Percentiles rank a stretch among this genome's conserved stretches.
Conservation (phyloP, 2,888 invertebrate species). For the Brenthis ino region DNA sequence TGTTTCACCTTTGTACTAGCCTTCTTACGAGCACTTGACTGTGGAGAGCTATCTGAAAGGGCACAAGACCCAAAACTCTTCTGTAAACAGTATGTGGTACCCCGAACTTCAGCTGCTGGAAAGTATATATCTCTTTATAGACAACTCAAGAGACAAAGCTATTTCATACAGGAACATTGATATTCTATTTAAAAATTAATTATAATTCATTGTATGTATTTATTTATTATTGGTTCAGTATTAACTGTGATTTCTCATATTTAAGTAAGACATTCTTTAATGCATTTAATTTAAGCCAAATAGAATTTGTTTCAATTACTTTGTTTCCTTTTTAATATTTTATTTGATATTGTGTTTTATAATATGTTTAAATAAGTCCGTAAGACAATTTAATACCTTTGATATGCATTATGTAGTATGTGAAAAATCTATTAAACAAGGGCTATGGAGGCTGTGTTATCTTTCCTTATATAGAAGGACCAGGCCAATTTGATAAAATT, state of each 20-base stretch:
- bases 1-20: slow-evolving; percentile 93
- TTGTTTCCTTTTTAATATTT: not conserved
- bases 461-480: slow-evolving; percentile 13
- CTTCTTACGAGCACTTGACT: slow-evolving; percentile 88
- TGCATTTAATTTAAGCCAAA: slow-evolving; percentile 80
- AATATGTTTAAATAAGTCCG: not conserved
- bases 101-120: slow-evolving; percentile 90
- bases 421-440: slow-evolving; percentile 6
- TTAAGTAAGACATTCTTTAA: slow-evolving; percentile 65
- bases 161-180: slow-evolving; percentile 76
- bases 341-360: slow-evolving; percentile 1
- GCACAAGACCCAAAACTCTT: slow-evolving; percentile 86
- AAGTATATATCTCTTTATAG: slow-evolving; percentile 93
- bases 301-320: slow-evolving; percentile 43
- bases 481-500: slow-evolving; percentile 26
- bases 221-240: slow-evolving; percentile 73
- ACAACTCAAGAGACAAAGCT: slow-evolving; percentile 82
- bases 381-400: not conserved
- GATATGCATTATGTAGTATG: not conserved
- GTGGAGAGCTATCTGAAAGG: slow-evolving; percentile 86
- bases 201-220: slow-evolving; percentile 51
- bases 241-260: slow-evolving; percentile 78
- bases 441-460: slow-evolving; percentile 25
- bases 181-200: slow-evolving; percentile 41
- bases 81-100: slow-evolving; percentile 91